phyloP scores from a whole-genome alignment of 2,797 vertebrate genomes.

The Pampus argenteus region DNA sequence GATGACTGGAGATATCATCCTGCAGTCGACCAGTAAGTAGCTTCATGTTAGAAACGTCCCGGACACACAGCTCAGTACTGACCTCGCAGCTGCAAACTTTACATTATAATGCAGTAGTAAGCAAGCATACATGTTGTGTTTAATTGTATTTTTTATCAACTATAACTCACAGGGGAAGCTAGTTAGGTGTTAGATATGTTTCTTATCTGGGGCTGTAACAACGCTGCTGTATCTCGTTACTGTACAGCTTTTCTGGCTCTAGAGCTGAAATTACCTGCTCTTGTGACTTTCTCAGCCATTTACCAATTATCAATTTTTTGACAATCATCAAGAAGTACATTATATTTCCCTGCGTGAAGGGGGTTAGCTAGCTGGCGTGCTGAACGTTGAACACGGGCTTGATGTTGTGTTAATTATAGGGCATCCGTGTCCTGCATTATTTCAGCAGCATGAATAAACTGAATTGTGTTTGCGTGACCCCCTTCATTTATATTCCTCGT shows the following conservation, averaged over 20 bases:
- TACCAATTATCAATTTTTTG: no score
- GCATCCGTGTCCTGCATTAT: conserved; percentile 24
- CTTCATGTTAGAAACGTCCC: no score
- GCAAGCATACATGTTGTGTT: no score
- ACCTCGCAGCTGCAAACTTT: no score
- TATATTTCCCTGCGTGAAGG: not conserved
- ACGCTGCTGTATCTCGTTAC: not conserved
- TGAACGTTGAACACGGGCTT: conserved; percentile 32
- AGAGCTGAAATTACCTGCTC: not conserved
- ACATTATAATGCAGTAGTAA: no score
- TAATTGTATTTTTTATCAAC: no score
- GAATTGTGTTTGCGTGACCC: conserved; percentile 26
- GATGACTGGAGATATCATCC: conserved; percentile 6
- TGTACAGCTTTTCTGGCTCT: not conserved
- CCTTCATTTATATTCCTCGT: conserved; percentile 56
- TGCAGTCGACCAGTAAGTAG: conserved; percentile 4
- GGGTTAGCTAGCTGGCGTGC: not conserved
- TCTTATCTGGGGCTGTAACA: no score
- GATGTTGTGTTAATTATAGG: conserved; percentile 32
- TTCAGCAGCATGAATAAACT: conserved; percentile 16
- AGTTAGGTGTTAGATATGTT: no score
- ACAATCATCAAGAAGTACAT: not conserved
- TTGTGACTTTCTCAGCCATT: no score
- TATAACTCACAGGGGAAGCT: no score
- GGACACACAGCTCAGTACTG: no score